These are phyloP conservation scores for Castor canadensis DNA, from an alignment of 2,113 vertebrate genomes.

Conservation along the genomic window DNA sequence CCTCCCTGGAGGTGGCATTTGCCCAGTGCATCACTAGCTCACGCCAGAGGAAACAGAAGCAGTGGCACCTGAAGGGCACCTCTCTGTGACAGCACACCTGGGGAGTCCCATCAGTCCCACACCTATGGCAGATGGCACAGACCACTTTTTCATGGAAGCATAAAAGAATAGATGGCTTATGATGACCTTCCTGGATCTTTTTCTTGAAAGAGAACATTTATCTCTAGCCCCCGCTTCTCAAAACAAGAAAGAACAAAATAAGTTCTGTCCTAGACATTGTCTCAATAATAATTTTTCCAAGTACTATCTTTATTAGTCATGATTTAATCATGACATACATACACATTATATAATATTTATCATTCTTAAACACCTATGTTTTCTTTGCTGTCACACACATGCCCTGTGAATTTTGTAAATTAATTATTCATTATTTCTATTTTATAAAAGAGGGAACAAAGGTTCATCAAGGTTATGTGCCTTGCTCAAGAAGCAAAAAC, in stretches of 20 bases:
- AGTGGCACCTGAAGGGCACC: not conserved
- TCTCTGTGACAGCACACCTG: not conserved
- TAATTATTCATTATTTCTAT: not conserved
- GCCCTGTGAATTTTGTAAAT: not conserved
- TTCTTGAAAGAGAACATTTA: not conserved
- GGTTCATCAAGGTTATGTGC: not conserved
- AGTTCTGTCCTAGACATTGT: not conserved
- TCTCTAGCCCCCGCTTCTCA: not conserved
- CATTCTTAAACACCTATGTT: not conserved
- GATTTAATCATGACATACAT: not conserved
- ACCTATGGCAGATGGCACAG: not conserved
- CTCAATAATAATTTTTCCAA: not conserved
- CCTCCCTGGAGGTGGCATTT: not conserved
- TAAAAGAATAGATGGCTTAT: no score
- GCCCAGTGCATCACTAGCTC: not conserved
- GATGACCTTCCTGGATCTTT: not conserved
- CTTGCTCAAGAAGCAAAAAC: not conserved
- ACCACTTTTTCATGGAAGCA: no score
- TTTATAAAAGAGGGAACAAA: not conserved
- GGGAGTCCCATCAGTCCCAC: no score
- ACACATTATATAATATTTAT: not conserved
- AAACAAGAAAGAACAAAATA: not conserved
- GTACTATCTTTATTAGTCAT: not conserved
- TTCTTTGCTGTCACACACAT: not conserved
- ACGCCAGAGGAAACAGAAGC: no score